phyloP scores from a whole-genome alignment of 2,113 vertebrate species.

The Psittacus erithacus region DNA sequence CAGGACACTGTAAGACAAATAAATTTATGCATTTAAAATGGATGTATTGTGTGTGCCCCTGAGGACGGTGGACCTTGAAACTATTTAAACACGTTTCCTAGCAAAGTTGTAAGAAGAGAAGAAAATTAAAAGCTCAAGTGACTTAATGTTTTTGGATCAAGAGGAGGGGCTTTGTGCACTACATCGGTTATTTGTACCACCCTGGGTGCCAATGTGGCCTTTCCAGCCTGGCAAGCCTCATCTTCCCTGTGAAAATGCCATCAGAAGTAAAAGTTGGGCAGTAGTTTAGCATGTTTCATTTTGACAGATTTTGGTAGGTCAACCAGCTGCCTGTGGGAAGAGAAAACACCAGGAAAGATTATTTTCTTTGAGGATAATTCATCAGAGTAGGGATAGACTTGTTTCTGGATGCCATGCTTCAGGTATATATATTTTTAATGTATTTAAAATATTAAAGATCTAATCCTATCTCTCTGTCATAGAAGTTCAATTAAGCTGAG shows the following conservation, averaged over 20 bases:
- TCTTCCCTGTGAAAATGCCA: not conserved
- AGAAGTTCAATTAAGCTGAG: not conserved
- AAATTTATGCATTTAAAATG: not conserved
- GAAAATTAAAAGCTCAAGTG: not conserved
- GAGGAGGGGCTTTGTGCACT: not conserved
- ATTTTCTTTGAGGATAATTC: not conserved
- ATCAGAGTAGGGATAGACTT: not conserved
- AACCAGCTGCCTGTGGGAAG: not conserved
- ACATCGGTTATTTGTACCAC: not conserved
- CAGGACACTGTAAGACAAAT: not conserved
- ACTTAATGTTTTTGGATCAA: not conserved
- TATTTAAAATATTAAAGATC: not conserved
- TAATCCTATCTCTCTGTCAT: not conserved
- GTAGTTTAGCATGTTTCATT: not conserved
- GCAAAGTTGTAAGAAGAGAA: not conserved
- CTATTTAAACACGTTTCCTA: not conserved
- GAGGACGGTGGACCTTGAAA: not conserved
- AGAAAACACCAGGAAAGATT: not conserved
- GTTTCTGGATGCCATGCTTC: not conserved
- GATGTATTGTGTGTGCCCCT: rapidly evolving
- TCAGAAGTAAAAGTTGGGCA: not conserved
- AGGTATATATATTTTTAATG: not conserved
- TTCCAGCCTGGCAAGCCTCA: not conserved
- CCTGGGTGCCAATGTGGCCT: not conserved
- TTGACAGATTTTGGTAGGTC: not conserved